Evolutionary conservation across 35 echinoderm and acorn worm genomes (phyloP).

Genomic region (Diadema setosum): DNA sequence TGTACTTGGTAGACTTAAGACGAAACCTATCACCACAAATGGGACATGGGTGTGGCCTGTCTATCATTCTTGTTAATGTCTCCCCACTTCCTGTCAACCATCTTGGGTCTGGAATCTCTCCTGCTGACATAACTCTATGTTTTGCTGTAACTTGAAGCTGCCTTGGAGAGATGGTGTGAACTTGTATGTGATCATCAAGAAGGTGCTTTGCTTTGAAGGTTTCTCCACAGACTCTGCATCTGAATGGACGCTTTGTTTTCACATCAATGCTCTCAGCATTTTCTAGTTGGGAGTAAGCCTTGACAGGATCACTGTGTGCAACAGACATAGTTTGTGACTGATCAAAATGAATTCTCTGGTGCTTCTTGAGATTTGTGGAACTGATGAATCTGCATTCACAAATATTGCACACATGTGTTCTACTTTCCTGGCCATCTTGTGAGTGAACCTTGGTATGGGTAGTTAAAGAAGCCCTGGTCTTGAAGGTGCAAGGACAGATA

Average conservation of each 20-base stretch:
- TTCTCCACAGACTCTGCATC: not conserved
- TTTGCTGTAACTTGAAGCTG: not conserved
- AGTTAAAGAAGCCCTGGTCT: not conserved
- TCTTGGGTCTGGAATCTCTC: not conserved
- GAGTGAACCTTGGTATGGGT: not conserved
- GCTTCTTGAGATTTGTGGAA: not conserved
- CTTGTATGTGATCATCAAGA: not conserved
- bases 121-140: not conserved
- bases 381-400: not conserved
- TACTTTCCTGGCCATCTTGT: not conserved
- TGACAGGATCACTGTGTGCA: not conserved
- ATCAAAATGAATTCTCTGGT: not conserved
- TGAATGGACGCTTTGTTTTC: not conserved
- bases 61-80: not conserved
- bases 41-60: not conserved
- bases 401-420: not conserved
- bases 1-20: not conserved
- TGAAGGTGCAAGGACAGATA: not conserved
- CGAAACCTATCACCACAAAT: not conserved
- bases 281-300: not conserved
- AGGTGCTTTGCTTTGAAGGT: conserved; percentile 13
- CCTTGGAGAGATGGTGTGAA: not conserved
- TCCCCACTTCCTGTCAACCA: not conserved
- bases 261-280: not conserved
- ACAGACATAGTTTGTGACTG: not conserved